Percentiles rank a stretch among this genome's conserved stretches.
phyloP scores from a whole-genome alignment of 2,797 vertebrate genomes.

The Tapera naevia region DNA sequence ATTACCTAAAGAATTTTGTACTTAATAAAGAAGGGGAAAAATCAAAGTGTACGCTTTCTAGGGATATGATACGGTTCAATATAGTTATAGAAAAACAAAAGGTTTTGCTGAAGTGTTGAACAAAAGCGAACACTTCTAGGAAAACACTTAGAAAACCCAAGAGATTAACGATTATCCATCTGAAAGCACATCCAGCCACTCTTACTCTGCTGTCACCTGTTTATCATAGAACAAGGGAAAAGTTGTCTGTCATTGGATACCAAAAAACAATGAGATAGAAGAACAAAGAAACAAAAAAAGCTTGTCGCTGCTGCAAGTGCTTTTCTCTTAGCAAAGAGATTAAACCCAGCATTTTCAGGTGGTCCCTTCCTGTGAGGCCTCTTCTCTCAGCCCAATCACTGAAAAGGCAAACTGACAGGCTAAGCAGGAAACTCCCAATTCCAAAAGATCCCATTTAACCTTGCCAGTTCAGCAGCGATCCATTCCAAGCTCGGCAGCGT shows the following conservation, averaged over 20 bases:
- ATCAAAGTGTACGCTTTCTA: neutral
- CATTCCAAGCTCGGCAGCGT: slow-evolving; percentile 1
- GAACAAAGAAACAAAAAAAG: neutral
- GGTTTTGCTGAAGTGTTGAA: neutral
- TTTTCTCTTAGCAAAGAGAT: neutral
- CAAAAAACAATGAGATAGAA: neutral
- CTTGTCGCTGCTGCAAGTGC: neutral
- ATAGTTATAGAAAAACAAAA: neutral
- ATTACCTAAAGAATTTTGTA: neutral
- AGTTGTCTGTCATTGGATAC: neutral
- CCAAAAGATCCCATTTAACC: slow-evolving; percentile 49
- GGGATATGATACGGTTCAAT: rapidly evolving
- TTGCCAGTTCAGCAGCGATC: slow-evolving; percentile 45
- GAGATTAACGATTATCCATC: neutral
- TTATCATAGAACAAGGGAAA: neutral
- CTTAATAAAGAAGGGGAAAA: neutral
- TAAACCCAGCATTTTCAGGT: neutral
- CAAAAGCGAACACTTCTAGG: neutral
- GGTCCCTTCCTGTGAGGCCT: neutral
- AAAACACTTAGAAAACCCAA: neutral
- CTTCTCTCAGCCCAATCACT: neutral
- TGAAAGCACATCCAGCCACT: neutral
- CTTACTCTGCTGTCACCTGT: neutral
- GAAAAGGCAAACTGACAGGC: slow-evolving; percentile 4
- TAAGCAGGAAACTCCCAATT: slow-evolving; percentile 32